A percentile compares a stretch with the other conserved stretches of the same genome.
Conservation (phyloP, 2,113 vertebrate species). For the Leptobrachium leishanense region DNA sequence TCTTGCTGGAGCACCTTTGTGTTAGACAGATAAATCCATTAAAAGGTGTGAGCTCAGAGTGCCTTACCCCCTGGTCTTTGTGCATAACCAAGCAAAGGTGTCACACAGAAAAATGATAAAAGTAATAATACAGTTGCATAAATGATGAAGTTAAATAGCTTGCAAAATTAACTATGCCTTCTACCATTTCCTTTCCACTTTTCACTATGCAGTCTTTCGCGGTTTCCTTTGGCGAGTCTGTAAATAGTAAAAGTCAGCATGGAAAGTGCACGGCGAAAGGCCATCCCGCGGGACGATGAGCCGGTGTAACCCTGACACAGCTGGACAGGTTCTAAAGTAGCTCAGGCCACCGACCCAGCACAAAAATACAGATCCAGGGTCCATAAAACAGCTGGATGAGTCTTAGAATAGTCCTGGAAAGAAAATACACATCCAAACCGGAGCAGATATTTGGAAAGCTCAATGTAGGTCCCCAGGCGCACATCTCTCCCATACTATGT, state of each 20-base stretch:
- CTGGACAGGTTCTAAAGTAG: slow-evolving; percentile 26
- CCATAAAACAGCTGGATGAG: slow-evolving; percentile 26
- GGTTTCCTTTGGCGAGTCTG: not conserved
- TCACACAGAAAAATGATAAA: no score
- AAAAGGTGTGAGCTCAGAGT: no score
- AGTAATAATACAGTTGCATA: no score
- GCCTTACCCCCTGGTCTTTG: no score
- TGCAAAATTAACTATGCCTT: not conserved
- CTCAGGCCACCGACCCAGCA: not conserved
- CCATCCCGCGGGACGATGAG: slow-evolving; percentile 10
- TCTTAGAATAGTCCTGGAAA: slow-evolving; percentile 8
- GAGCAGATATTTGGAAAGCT: slow-evolving; percentile 31
- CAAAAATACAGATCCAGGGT: slow-evolving; percentile 8
- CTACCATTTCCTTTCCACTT: not conserved
- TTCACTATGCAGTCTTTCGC: not conserved
- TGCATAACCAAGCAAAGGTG: no score
- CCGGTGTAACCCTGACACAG: slow-evolving; percentile 17
- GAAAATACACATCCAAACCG: slow-evolving; percentile 2
- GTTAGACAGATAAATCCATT: no score
- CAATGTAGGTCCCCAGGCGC: slow-evolving; percentile 11
- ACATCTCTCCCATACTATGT: not conserved
- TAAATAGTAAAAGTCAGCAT: not conserved
- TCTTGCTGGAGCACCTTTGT: no score
- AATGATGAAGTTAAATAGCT: not conserved
- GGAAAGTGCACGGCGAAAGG: slow-evolving; percentile 11